Conservation (phyloP, 53 echinoderm and acorn worm genomes). For the Paracentrotus lividus region DNA sequence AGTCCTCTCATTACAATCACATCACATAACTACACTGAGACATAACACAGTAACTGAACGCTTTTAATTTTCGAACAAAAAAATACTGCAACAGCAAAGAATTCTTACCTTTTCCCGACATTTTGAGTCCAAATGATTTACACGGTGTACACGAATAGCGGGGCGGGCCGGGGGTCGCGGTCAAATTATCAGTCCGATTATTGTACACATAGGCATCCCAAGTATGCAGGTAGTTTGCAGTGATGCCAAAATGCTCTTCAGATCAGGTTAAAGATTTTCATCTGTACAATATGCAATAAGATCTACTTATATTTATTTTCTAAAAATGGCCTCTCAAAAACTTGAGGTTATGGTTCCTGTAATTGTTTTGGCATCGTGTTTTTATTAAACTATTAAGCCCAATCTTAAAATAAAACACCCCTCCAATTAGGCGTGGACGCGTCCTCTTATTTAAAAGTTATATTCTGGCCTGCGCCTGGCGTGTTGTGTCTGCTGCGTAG, state of each 20-base stretch:
- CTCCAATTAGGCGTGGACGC: not conserved
- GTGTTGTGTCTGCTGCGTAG: not conserved
- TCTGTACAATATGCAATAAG: not conserved
- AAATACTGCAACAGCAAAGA: not conserved
- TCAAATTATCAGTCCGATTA: not conserved
- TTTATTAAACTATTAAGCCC: not conserved
- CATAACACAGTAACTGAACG: not conserved
- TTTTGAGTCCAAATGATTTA: not conserved
- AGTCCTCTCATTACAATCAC: not conserved
- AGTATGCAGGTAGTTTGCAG: not conserved
- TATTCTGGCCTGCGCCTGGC: not conserved
- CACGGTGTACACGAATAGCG: not conserved
- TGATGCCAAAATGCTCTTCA: not conserved
- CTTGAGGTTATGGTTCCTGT: not conserved
- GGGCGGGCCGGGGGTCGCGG: conserved; percentile 12
- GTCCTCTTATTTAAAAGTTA: conserved; percentile 6
- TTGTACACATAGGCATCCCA: not conserved
- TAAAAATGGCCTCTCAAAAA: not conserved
- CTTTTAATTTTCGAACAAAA: not conserved
- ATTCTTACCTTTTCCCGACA: conserved; percentile 37
- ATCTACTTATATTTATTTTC: not conserved
- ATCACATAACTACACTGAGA: not conserved
- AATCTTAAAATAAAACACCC: not conserved
- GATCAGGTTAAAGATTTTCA: not conserved
- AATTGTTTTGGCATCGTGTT: not conserved